These are phyloP conservation scores for Thermophis baileyi DNA, from an alignment of 2,113 vertebrate genomes.

Conservation along the genomic window DNA sequence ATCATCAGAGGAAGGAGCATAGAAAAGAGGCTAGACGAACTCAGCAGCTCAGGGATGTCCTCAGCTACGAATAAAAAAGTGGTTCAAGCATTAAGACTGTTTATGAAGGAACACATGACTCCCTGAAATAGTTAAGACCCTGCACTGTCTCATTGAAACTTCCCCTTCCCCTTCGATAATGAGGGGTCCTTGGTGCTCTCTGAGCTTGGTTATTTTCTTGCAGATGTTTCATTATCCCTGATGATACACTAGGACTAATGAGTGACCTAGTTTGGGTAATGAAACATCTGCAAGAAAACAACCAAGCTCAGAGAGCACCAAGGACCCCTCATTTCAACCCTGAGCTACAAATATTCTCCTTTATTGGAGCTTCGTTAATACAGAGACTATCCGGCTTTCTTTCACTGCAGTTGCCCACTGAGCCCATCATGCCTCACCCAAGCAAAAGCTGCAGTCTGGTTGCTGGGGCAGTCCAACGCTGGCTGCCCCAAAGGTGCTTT, in stretches of 20 bases:
- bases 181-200: not conserved
- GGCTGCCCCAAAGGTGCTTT: no score
- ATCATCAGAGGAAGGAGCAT: slow-evolving; percentile 97
- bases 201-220: not conserved
- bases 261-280: not conserved
- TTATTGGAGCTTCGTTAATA: not conserved
- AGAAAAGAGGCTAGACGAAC: slow-evolving; percentile 96
- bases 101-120: not conserved
- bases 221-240: not conserved
- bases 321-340: not conserved
- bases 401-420: not conserved
- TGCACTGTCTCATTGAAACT: not conserved
- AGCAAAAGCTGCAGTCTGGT: not conserved
- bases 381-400: not conserved
- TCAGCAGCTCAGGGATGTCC: slow-evolving; percentile 96
- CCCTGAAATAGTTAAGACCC: not conserved
- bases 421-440: not conserved
- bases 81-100: slow-evolving; percentile 36
- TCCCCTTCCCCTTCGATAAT: not conserved
- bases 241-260: not conserved
- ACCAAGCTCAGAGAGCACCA: not conserved
- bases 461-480: no score
- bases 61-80: slow-evolving; percentile 74
- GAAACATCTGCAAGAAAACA: not conserved
- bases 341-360: not conserved